Base-by-base conservation (phyloP, 2,888 invertebrate species). In the Gnatocerus cornutus region DNA sequence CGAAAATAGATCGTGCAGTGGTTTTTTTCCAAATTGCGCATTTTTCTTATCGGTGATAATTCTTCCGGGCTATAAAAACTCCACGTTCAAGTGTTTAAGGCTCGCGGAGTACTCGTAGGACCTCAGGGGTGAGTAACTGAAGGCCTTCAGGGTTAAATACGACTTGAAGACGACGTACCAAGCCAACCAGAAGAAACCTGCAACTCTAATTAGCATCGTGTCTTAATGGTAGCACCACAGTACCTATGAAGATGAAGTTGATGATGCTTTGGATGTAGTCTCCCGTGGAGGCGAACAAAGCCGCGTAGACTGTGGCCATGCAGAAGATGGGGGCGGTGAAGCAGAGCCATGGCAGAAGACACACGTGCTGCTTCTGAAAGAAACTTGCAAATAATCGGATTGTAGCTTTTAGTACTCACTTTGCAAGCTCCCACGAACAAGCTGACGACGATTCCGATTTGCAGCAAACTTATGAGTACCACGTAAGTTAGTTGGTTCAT, bases 261-360 rank as follows among this genome's bases (percentile, higher is more conserved):
- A 66, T 64, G 12, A 70, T 27, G 48, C 33, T 70, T 62, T 70
- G 70, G 7, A 41, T 14, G 16, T 14, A 8, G 41, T 70, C 66
- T 8, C 62, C 66, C 8, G 50, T 62, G 0, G 56, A 12, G 5
- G 50, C 7, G 16, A 67, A 70, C 27, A 70, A 30, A 27, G 33
- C 14, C 1, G 50, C 56, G 39, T 70, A 67, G 30, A 13, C 52
- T 16, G 70, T 70, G 6, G 67, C 62, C 70, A 70, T 70, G 10
- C 45, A 33, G 21, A 67, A 70, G 1, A 53, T 55, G 14, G 70
- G 70, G 9, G 61, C 62, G 1, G 70, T 70, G 13, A 67, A 70
- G 16, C 67, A 70, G n/a, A 70, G 29, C 70, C 70, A 70, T 3
- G 70, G 70, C 7, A 70, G 45, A n/a, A 70, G 41, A 7, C 61